Conservation (phyloP, 2,888 invertebrate species). For the Thymelicus lineola region DNA sequence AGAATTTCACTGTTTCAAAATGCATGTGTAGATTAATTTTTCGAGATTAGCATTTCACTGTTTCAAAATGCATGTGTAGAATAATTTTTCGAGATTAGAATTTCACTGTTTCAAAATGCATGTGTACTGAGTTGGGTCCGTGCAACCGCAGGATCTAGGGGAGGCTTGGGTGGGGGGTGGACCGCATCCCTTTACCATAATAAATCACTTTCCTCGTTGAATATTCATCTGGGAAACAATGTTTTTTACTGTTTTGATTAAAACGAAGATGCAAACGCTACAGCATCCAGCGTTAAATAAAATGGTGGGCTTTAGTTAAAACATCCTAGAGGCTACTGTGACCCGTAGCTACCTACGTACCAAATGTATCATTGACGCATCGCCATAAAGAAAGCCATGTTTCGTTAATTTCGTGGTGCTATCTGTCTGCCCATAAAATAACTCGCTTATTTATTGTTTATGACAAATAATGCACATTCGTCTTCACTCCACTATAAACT, state of each 20-base stretch:
- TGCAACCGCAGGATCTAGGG: neutral
- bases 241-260: conserved; percentile 28
- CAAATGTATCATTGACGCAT: too few species aligned
- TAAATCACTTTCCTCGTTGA: conserved; percentile 42
- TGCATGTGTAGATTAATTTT: neutral
- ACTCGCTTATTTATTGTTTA: too few species aligned
- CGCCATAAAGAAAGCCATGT: too few species aligned
- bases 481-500: too few species aligned
- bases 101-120: neutral
- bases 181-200: conserved; percentile 38
- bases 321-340: too few species aligned
- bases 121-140: neutral
- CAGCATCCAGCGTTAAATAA: neutral
- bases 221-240: conserved; percentile 43
- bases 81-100: neutral
- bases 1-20: neutral
- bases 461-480: too few species aligned
- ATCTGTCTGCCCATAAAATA: too few species aligned
- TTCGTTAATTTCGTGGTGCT: too few species aligned
- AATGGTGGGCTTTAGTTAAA: too few species aligned
- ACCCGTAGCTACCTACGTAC: too few species aligned
- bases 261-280: conserved; percentile 10
- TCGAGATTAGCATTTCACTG: neutral
- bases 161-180: too few species aligned
- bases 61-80: conserved; percentile 3